Evolutionary conservation across 2,797 vertebrate genomes (phyloP), one percentile per base, ranked within the genome.

Genomic region (Halcyon badia): DNA sequence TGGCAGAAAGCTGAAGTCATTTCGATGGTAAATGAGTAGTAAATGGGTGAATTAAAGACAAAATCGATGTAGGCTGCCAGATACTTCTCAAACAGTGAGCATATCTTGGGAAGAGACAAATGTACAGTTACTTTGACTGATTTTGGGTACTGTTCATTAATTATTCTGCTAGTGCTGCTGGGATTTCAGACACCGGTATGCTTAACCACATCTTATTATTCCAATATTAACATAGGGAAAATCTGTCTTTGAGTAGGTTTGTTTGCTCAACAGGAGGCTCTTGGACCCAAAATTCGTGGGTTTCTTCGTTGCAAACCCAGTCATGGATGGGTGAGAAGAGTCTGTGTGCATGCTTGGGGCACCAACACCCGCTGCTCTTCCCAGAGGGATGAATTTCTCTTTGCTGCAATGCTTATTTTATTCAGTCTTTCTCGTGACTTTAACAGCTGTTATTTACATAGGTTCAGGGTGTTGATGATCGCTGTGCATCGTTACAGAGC

Each of bases 361-460:
- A 70, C 22, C 11, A 57, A 22, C 17, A 28, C 14, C 14, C 0
- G 21, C 57, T 56, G 11, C 54, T 19, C 20, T 77, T 92, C 21
- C 26, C 0, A 0, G 52, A 6, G 2, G 2, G 8, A 10, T 49
- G 31, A 21, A 3, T 80, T 80, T 73, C 15, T 79, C n/a, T 44
- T 64, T 61, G 8, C 44, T 6, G 3, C 13, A 37, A 4, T 2
- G 3, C 22, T 76, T 37, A 46, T 12, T 11, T 6, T 77, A 46
- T n/a, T 37, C 6, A 37, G 2, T 49, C 11, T 76, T 87, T 75
- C 6, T 7, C 42, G 48, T 58, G 49, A 30, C 49, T 87, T 72
- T 42, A 54, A 9, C 5, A 26, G 37, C 11, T 57, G 14, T 49
- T 81, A 19, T 44, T 2, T 65, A 10, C 18, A 10, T 42, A n/a